Conservation (phyloP, 2,113 vertebrate species). For the human (Homo sapiens) region GRCh38 chr9:81813001-81813500, state of each 20-base stretch:
- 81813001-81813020: constrained; percentile 6
- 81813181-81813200: too few relatives aligned
- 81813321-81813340: neutral
- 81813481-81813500: neutral
- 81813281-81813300: neutral
- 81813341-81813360: neutral
- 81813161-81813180: neutral
- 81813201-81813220: too few relatives aligned
- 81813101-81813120: neutral
- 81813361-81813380: neutral
- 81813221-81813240: neutral
- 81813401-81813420: neutral
- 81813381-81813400: neutral
- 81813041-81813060: neutral
- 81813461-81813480: neutral
- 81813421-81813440: neutral
- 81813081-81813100: neutral
- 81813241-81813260: neutral
- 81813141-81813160: neutral
- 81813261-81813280: too few relatives aligned
- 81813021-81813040: neutral
- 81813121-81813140: neutral
- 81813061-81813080: neutral
- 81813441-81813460: neutral
- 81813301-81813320: neutral